Conservation (phyloP, 92 coral and sea anemone species). For the Parazoanthus swiftii region DNA sequence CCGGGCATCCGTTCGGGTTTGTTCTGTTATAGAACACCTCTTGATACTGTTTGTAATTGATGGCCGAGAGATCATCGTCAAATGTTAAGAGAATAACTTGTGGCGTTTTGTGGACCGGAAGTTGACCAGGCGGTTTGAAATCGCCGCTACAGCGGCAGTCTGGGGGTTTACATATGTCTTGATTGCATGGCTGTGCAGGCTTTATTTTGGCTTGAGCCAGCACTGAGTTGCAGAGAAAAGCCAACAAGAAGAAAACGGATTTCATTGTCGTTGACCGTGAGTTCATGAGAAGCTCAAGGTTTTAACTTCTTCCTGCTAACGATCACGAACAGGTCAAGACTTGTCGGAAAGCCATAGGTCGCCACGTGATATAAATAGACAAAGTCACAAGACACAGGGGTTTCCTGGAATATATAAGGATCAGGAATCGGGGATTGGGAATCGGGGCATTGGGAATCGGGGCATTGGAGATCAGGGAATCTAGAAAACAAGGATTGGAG, state of each 20-base stretch:
- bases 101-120: conserved; percentile 59
- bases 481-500: too few relatives aligned
- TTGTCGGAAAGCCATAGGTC: not conserved
- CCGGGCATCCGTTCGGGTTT: conserved; percentile 82
- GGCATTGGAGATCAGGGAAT: too few relatives aligned
- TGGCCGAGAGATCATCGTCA: conserved; percentile 62
- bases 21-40: conserved; percentile 57
- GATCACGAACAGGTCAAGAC: too few relatives aligned
- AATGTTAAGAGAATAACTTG: conserved; percentile 74
- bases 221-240: not conserved
- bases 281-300: not conserved
- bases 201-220: conserved; percentile 5
- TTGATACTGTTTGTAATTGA: conserved; percentile 61
- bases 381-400: too few relatives aligned
- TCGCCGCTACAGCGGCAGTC: conserved; percentile 80
- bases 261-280: not conserved
- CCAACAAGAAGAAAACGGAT: not conserved
- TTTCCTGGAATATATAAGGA: too few relatives aligned
- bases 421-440: too few relatives aligned
- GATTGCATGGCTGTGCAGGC: conserved; percentile 77
- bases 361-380: too few relatives aligned
- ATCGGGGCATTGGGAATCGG: too few relatives aligned
- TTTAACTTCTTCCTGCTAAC: not conserved
- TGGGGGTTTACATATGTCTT: conserved; percentile 58
- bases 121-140: conserved; percentile 68